phyloP scores from a whole-genome alignment of 2,888 invertebrate genomes.

The Altica lythri region DNA sequence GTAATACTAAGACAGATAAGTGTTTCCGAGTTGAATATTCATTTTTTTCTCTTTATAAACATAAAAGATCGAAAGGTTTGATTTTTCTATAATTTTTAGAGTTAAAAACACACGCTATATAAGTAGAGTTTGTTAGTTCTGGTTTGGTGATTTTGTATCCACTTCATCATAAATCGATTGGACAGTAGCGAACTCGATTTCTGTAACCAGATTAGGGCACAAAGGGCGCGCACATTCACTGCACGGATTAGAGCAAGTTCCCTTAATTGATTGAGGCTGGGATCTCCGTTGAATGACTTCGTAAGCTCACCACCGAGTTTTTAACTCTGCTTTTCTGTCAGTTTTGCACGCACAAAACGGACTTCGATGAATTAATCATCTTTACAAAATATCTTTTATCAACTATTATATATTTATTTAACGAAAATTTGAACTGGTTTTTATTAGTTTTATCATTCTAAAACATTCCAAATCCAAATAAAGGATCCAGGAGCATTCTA shows the following conservation, averaged over 20 bases:
- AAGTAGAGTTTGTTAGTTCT: slow-evolving; percentile 24
- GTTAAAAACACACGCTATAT: slow-evolving; percentile 8
- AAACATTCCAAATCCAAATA: too few species aligned
- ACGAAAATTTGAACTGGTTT: too few species aligned
- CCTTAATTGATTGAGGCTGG: slow-evolving; percentile 38
- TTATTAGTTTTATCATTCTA: too few species aligned
- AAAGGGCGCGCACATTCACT: slow-evolving; percentile 43
- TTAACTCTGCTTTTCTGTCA: too few species aligned
- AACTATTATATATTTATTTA: too few species aligned
- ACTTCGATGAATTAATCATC: too few species aligned
- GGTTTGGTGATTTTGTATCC: slow-evolving; percentile 30
- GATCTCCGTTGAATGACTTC: slow-evolving; percentile 25
- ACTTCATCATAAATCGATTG: slow-evolving; percentile 38
- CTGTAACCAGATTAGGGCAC: slow-evolving; percentile 52
- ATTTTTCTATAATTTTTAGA: slow-evolving; percentile 5
- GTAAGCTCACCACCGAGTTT: slow-evolving; percentile 24
- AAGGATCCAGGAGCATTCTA: too few species aligned
- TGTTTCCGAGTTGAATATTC: too few species aligned
- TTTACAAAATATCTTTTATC: too few species aligned
- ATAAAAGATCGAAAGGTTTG: slow-evolving; percentile 11
- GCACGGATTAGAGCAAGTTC: slow-evolving; percentile 36
- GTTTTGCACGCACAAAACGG: too few species aligned
- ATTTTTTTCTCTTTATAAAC: slow-evolving; percentile 15
- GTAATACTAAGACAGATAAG: too few species aligned
- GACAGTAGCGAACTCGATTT: slow-evolving; percentile 45